Base-by-base conservation (phyloP, 2,888 invertebrate genomes). In the Pyrrhosoma nymphula region DNA sequence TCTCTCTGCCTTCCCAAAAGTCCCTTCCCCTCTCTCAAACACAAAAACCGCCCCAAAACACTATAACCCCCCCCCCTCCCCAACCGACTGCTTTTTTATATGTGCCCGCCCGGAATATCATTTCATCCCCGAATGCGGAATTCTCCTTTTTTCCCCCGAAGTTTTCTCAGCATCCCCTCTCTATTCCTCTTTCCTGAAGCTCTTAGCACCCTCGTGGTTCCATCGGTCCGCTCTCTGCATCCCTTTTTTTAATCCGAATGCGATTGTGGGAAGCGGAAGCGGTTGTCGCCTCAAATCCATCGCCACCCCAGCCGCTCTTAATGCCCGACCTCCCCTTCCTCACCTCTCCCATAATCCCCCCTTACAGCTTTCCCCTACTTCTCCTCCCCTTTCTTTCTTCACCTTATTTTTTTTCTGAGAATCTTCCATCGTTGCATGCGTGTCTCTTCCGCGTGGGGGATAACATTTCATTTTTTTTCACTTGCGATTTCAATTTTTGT, bases 341-440 rank as follows among this genome's bases (percentile, higher is more conserved):
- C 60, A 47, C 60, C 95, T 89, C 88, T 95, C 96, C 96, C 96
- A 95, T 95, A 96, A 89, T 95, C 95, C 96, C 95, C 95, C 96
- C 96, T 95, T 23, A 35, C 60, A 20, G 30, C 56, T 39, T 23
- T 2, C 47, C 4, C 39, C 91, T 8, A 8, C 20, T 89, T 20
- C 55, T 55, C 39, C 75, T n/a, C 23, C 26, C 23, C 35, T n/a
- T n/a, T 2, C 39, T n/a, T 35, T 56, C n/a, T 55, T 47, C 39
- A 8, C 56, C 30, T 47, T 55, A n/a, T n/a, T n/a, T 12, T 69
- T 69, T n/a, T n/a, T 69, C n/a, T 6, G 10, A 10, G n/a, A 4
- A 12, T 69, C 69, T n/a, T 69, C 20, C n/a, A n/a, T 23, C n/a
- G 26, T 12, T n/a, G 69, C 26, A 69, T n/a, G n/a, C 8, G 47